Evolutionary conservation across 2,888 invertebrate genomes (phyloP), one percentile per base, ranked within the genome.

Genomic region (Parthenolecanium corni): DNA sequence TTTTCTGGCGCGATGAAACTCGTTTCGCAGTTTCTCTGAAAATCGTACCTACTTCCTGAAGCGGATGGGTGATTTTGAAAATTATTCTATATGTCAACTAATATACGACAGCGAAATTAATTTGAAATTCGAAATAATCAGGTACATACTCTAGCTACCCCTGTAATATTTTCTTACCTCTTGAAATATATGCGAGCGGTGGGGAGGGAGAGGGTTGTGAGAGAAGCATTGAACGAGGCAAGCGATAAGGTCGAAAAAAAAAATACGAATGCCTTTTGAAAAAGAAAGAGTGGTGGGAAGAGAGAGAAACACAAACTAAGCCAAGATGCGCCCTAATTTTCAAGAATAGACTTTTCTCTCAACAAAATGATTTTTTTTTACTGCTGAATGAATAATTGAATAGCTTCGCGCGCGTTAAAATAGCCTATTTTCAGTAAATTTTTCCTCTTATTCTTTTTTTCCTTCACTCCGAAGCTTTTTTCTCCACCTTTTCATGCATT

Each of bases 311-410:
- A 46, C 57, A 57, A 54, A 57, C 57, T 46, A 44, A 57, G 57
- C 57, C 57, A 57, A 57, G 57, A 57, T 57, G 57, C 46, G 57
- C 46, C 57, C 57, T 57, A 57, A 57, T 57, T 57, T 54, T 44
- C 46, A 46, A 16, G 46, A 25, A 46, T 46, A 31, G 21, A 31
- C 44, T 46, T 44, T 24, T 21, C 23, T 42, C 20, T 20, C 18
- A 18, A 24, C 42, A 11, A 36, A 20, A 25, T 12, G 20, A 6
- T 24, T n/a, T 16, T 56, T 23, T 54, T 52, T 25, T 18, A 20
- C 23, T 18, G 16, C 24, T 2, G n/a, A 12, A 56, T 56, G 56
- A 56, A 56, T 56, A 56, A 56, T 56, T 56, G 20, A 56, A 56
- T 20, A 16, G 6, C 18, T 24, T 40, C 42, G 24, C 42, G 49